These are phyloP conservation scores for Eilema depressum DNA, from an alignment of 2,888 invertebrate genomes.

Conservation along the genomic window DNA sequence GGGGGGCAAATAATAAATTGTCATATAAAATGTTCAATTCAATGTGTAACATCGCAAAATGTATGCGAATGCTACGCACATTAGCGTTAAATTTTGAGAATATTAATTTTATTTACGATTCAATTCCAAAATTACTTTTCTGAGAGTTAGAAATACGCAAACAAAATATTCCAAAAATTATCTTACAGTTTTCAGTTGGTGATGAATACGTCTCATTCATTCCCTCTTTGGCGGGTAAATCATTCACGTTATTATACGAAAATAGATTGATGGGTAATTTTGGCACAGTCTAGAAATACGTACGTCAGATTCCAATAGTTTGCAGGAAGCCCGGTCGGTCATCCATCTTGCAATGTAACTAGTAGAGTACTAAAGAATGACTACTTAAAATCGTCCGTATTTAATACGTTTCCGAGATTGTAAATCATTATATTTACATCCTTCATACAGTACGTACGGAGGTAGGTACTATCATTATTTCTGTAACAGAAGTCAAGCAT, in stretches of 20 bases:
- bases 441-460: slow-evolving; percentile 49
- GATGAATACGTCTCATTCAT: slow-evolving; percentile 39
- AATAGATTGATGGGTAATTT: slow-evolving; percentile 43
- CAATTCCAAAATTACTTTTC: slow-evolving; percentile 29
- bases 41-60: background rate
- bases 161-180: slow-evolving; percentile 30
- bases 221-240: slow-evolving; percentile 34
- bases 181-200: slow-evolving; percentile 37
- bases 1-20: too few relatives aligned
- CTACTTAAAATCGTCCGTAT: slow-evolving; percentile 39
- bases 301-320: slow-evolving; percentile 38
- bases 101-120: slow-evolving; percentile 12
- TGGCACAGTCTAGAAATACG: slow-evolving; percentile 40
- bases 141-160: slow-evolving; percentile 28
- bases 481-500: slow-evolving; percentile 39
- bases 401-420: slow-evolving; percentile 57
- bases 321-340: slow-evolving; percentile 37
- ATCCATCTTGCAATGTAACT: slow-evolving; percentile 25
- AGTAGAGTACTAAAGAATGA: slow-evolving; percentile 22
- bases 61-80: background rate
- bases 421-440: slow-evolving; percentile 69
- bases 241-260: slow-evolving; percentile 28
- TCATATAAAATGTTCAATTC: background rate
- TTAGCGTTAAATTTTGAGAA: background rate
- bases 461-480: slow-evolving; percentile 44